Evolutionary conservation across 2,797 vertebrate species (phyloP).

Genomic region (Eulemur coronatus): DNA sequence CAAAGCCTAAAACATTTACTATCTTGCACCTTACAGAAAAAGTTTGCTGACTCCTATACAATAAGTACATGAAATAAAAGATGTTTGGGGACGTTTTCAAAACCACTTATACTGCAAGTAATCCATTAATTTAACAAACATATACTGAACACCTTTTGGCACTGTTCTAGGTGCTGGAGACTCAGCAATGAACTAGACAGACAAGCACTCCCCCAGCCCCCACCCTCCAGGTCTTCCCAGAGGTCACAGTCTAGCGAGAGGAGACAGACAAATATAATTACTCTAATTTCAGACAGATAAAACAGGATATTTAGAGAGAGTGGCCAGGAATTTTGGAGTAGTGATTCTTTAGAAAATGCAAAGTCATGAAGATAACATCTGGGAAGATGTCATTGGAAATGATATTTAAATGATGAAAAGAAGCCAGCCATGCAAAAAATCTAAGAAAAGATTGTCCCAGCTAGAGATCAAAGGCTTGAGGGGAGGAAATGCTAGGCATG

Average conservation of each 20-base stretch:
- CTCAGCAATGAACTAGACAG: background rate
- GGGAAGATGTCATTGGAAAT: background rate
- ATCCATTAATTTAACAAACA: background rate
- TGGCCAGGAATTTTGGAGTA: background rate
- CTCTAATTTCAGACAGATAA: conserved; percentile 7
- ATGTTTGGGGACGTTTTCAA: background rate
- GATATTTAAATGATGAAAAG: background rate
- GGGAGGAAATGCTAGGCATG: background rate
- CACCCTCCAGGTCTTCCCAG: background rate
- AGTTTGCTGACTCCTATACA: background rate
- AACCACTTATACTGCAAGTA: background rate
- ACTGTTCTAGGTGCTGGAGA: background rate
- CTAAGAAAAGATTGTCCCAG: background rate
- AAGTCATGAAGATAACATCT: background rate
- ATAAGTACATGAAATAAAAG: conserved; percentile 20
- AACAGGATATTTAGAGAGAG: background rate
- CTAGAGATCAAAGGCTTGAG: background rate
- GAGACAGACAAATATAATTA: background rate
- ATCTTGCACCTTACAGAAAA: background rate
- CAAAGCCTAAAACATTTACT: background rate
- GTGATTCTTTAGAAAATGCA: conserved; percentile 4
- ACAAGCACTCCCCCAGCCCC: background rate
- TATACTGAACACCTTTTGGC: background rate
- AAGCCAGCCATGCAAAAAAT: background rate
- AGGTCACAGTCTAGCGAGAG: background rate